Base-by-base conservation (phyloP, 2,888 invertebrate genomes). In the Uloborus plumipes region DNA sequence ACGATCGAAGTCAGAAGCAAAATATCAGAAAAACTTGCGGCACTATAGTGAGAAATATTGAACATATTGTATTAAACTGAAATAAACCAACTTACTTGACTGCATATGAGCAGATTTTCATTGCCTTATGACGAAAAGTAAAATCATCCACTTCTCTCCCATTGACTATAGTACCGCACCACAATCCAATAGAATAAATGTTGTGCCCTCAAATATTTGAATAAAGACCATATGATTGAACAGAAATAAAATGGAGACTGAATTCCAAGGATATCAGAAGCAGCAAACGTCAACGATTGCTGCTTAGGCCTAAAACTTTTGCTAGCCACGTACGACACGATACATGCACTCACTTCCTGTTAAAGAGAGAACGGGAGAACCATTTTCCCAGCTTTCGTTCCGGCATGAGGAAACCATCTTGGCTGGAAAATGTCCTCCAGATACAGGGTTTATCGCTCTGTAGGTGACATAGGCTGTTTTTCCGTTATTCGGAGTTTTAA, bases 81-180 rank as follows among this genome's bases (percentile, higher is more conserved):
- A 39, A 9, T 39, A 39, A 39, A 39, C 9, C 11, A 39, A 67
- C 67, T 67, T 67, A 76, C 75, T 51, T 67, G 75, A 76, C 75
- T 76, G 75, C 75, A 76, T 76, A 76, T 67, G 75, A 69, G 67
- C 67, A 61, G 26, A 39, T 39, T 39, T 39, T 39, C 31, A 61
- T 61, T 22, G 61, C 61, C 22, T 61, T 13, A 1, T 31, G 61
- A 61, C 26, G 22, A 13, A 22, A 61, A 61, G 31, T 26, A 61
- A 26, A 22, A 39, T 1, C 11, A 11, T 39, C 39, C 39, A 39
- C 39, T 39, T 39, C 39, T 39, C 39, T 39, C 39, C 39, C 39
- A 39, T 39, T 39, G 39, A 39, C 39, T 39, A 39, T 11, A 39
- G 39, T 11, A 9, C 7, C 11, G 39, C 39, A 39, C 39, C 39